Evolutionary conservation across 2,888 invertebrate species (phyloP), one percentile per base, ranked within the genome.

Genomic region (Phalangium opilio): DNA sequence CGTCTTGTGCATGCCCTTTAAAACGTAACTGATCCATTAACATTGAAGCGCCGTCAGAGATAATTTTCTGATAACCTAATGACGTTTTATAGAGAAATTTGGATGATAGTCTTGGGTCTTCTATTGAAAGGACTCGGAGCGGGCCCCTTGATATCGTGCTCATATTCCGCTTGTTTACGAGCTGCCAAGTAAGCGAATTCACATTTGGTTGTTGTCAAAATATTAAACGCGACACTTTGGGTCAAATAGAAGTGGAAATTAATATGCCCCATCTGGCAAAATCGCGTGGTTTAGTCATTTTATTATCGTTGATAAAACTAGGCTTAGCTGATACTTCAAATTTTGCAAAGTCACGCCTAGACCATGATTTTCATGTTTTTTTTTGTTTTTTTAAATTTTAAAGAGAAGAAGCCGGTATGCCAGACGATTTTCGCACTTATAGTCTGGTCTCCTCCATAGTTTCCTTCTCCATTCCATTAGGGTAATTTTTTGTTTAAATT

Each of bases 91-190:
- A 53, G 50, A 17, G 39, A 44, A 44, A 41, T 53, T 10, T 44
- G 21, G 10, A 32, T 52, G 20, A 47, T 53, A 3, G 42, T 52
- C 1, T 34, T 41, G 4, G 53, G 53, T 0, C 44, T 53, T 7
- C 41, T 53, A 10, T 33, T 53, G 32, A 53, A 53, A 43, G 53
- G 53, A 10, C 17, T 53, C 1, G 53, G 53, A 8, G 53, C 53
- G 3, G 53, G 53, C 3, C 53, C 53, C 19, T 42, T 53, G 12
- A 53, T 53, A n/a, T 53, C 51, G 3, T 53, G 53, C 20, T 53
- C 53, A 3, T 53, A 52, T 36, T 51, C 53, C 1, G 49, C 51
- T 18, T 53, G 52, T 34, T 40, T 53, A 15, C 42, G 43, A 38
- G 49, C 50, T 11, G 51, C 51, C n/a, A 52, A 43, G 52, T 52